Base-by-base conservation (phyloP, 2,113 vertebrate genomes). In the Aegotheles bennettii region DNA sequence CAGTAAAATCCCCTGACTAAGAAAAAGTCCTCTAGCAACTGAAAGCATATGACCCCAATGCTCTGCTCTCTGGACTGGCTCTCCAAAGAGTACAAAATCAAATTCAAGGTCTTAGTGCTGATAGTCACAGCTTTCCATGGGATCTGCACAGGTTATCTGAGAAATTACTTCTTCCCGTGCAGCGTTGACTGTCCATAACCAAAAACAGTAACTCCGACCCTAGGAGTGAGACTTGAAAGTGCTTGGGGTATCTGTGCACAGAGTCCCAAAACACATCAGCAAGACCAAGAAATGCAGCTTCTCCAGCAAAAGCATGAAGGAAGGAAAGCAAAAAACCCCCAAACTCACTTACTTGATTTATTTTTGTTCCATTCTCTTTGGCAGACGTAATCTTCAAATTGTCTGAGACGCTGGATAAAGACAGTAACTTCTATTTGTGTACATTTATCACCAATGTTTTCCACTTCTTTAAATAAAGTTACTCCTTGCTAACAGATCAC, bases 11-110 rank as follows among this genome's bases (percentile, higher is more conserved):
- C 11, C 23, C 31, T 65, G 29, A 25, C 38, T 51, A 45, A 81
- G 47, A 68, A 91, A 81, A 84, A 16, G 21, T 76, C 48, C 28
- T 91, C 61, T 71, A 38, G 9, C 47, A 70, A 38, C 40, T 0
- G 0, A 78, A 84, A 84, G 29, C 35, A 13, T 29, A 68, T 54
- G 57, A 94, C 74, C 69, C 47, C 28, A 48, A 4, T 26, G 40
- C 31, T 82, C 65, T 91, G 21, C 57, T 93, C 53, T 75, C 40
- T 73, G 74, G 69, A 89, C 60, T 82, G 43, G 3, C 9, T 82
- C 81, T 91, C 91, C n/a, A 82, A 93, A 91, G 84, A 76, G 77
- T 43, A 74, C 16, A 91, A 89, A 95, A 95, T 69, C 65, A 79
- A 79, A 95, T 94, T 85, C 54, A 79, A 56, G 45, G 70, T 94